Conservation (phyloP, 2,113 vertebrate species). For the Eptesicus fuscus region DNA sequence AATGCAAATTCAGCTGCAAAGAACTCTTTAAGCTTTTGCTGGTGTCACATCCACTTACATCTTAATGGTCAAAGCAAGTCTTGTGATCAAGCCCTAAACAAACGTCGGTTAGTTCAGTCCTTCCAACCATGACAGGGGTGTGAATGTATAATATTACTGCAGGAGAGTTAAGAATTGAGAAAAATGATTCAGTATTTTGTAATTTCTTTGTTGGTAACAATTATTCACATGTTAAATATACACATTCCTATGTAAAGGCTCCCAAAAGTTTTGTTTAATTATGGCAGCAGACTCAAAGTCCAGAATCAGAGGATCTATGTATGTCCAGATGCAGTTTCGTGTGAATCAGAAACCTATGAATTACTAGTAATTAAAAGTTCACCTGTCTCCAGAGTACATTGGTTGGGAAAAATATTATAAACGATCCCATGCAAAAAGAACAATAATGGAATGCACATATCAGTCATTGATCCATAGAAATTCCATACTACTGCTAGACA, state of each 20-base stretch:
- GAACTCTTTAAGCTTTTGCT: neutral
- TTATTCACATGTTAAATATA: neutral
- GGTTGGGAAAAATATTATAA: neutral
- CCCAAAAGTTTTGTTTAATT: neutral
- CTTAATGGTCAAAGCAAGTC: neutral
- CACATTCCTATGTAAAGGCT: neutral
- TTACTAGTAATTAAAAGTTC: neutral
- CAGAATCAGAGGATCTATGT: neutral
- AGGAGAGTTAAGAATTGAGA: neutral
- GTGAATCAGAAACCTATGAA: neutral
- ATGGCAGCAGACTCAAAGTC: neutral
- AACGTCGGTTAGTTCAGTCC: neutral
- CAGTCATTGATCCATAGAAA: neutral
- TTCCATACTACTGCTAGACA: neutral
- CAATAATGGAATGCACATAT: neutral
- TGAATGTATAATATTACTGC: neutral
- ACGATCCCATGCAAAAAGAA: neutral
- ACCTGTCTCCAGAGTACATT: neutral
- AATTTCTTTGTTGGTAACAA: neutral
- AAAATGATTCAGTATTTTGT: neutral
- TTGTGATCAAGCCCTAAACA: neutral
- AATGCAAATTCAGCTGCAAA: neutral
- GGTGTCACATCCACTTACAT: neutral
- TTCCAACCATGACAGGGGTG: neutral
- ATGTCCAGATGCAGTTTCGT: neutral